Evolutionary conservation across 92 coral and sea anemone genomes (phyloP), one percentile per base, ranked within the genome.

Genomic region (Epizoanthus illoricatus): DNA sequence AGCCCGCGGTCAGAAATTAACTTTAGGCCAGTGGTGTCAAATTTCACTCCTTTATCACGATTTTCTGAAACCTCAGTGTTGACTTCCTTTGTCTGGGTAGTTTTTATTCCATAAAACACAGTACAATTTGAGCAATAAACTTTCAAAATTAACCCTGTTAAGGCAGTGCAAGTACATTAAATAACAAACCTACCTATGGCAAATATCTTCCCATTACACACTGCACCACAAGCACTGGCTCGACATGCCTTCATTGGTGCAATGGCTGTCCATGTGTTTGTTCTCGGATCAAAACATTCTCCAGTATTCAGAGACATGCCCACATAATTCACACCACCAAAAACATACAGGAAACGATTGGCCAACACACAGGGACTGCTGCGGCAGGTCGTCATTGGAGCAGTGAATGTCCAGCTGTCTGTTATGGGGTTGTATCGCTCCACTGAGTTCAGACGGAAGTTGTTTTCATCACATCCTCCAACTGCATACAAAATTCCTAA

Each of bases 201-300:
- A 74, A 89, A 96, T 54, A 93, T 90, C 87, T 96, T 96, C n/a
- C 98, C 98, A 90, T 93, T 93, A 73, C 92, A 86, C 55, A 89
- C 94, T 33, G 99, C 96, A 5, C 99, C 99, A 85, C 98, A 96
- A n/a, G 99, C 99, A 88, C 99, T 96, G 8, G 99, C 99, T 62
- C 99, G 89, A 45, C 92, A 92, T 61, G 92, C 90, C 19, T 73
- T 86, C 94, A 96, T 88, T 15, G 98, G 91, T 8, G 93, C 85
- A 10, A 96, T 89, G 47, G 93, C 75, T 55, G 83, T 86, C 99
- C 99, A 96, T 7, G 97, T 91, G 84, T 90, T 91, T 20, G 97
- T 89, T 76, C 84, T 81, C 24, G 98, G 97, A 69, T 97, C 97
- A 74, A 93, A 92, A 75, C 89, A 89, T 83, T 96, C 99, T 2